phyloP scores from a whole-genome alignment of 2,888 invertebrate species.

The Brachyptera risi region DNA sequence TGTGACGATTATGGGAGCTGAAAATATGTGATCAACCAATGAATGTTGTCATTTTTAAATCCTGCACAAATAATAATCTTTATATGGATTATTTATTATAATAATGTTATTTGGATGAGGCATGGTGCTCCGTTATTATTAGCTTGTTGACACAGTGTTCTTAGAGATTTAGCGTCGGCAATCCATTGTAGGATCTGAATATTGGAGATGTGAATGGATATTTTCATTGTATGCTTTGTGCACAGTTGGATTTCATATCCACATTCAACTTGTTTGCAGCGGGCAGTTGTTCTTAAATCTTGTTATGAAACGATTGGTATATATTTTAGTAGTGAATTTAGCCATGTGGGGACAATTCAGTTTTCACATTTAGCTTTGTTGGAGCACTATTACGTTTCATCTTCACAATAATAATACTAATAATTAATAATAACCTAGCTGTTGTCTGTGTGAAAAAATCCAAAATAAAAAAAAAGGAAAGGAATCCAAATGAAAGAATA shows the following conservation, averaged over 20 bases:
- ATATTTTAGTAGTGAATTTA: background rate
- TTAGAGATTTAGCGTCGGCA: background rate
- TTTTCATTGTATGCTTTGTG: background rate
- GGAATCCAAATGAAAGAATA: no score
- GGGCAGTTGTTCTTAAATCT: background rate
- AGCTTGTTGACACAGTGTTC: background rate
- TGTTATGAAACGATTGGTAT: background rate
- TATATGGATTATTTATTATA: slow-evolving; percentile 34
- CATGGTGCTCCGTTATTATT: slow-evolving; percentile 29
- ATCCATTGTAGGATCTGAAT: background rate
- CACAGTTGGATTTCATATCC: background rate
- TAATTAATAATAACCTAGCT: slow-evolving; percentile 21
- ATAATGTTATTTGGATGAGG: slow-evolving; percentile 36
- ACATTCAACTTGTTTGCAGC: background rate
- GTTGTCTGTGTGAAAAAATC: slow-evolving; percentile 27
- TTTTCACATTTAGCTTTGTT: background rate
- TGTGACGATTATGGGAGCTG: slow-evolving; percentile 42
- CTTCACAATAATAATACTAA: slow-evolving; percentile 21
- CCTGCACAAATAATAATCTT: slow-evolving; percentile 41
- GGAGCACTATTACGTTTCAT: slow-evolving; percentile 26
- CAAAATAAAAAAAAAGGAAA: slow-evolving; percentile 3
- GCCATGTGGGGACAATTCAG: background rate
- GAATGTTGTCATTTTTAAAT: slow-evolving; percentile 44
- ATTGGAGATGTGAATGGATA: background rate
- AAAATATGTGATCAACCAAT: slow-evolving; percentile 42